Evolutionary conservation across 2,888 invertebrate genomes (phyloP).

Genomic region (Tuta absoluta): DNA sequence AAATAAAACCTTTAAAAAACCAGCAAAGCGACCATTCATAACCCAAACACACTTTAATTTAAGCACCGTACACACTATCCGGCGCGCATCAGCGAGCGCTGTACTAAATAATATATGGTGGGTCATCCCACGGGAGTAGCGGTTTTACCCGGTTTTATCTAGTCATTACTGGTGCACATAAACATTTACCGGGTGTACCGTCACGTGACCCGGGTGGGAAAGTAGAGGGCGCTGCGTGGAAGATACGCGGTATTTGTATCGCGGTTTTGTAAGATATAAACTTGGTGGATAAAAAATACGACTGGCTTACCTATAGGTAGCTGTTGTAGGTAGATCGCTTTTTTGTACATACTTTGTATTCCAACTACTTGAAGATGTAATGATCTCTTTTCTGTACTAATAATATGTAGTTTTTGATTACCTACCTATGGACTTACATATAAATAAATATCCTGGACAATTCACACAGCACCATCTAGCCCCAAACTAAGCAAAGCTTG

Average conservation of each 20-base stretch:
- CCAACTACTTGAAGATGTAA: no score
- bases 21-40: neutral
- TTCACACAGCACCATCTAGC: no score
- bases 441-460: no score
- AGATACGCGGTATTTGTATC: neutral
- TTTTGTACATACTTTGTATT: no score
- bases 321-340: neutral
- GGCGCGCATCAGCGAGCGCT: conserved; percentile 2
- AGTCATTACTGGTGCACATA: conserved; percentile 28
- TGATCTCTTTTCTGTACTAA: no score
- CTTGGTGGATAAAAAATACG: neutral
- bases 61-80: neutral
- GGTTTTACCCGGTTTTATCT: conserved; percentile 29
- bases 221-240: neutral
- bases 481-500: no score
- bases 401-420: no score
- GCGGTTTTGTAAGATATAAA: neutral
- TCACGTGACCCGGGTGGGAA: conserved; percentile 25
- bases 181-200: conserved; percentile 27
- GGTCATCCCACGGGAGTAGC: conserved; percentile 18
- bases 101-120: conserved; percentile 27
- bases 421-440: no score
- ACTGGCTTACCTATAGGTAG: neutral
- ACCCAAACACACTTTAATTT: conserved; percentile 5
- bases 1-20: neutral